Evolutionary conservation across 2,888 invertebrate genomes (phyloP).

Genomic region (Altica lythri): DNA sequence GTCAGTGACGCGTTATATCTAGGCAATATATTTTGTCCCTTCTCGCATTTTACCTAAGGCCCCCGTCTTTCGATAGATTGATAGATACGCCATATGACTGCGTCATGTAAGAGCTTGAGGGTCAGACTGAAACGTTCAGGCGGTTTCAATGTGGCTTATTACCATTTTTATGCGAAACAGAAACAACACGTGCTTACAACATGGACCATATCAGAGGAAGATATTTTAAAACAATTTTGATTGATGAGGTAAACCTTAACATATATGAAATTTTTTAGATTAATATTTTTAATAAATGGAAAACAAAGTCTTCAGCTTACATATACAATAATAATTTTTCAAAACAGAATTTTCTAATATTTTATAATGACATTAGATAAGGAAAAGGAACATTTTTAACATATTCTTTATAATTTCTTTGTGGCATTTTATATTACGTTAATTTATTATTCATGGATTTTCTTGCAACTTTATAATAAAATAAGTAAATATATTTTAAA

Average conservation of each 20-base stretch:
- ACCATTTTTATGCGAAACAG: slow-evolving; percentile 9
- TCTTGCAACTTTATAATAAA: too few relatives aligned
- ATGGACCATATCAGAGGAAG: neutral
- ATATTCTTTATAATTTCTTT: too few relatives aligned
- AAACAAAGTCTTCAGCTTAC: too few relatives aligned
- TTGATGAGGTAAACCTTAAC: neutral
- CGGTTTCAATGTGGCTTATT: neutral
- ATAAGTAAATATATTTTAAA: too few relatives aligned
- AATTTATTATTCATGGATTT: too few relatives aligned
- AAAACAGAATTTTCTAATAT: too few relatives aligned
- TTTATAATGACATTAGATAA: too few relatives aligned
- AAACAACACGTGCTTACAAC: slow-evolving; percentile 2
- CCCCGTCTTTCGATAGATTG: slow-evolving; percentile 16
- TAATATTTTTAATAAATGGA: too few relatives aligned
- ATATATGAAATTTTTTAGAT: too few relatives aligned
- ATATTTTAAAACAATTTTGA: slow-evolving; percentile 6
- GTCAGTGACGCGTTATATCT: slow-evolving; percentile 23
- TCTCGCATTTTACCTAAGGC: slow-evolving; percentile 21
- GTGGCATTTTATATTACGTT: too few relatives aligned
- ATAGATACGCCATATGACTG: slow-evolving; percentile 13
- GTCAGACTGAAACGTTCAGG: neutral
- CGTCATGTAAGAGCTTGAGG: slow-evolving; percentile 1
- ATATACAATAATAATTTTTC: too few relatives aligned
- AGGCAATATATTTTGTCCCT: slow-evolving; percentile 21
- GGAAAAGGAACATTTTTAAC: too few relatives aligned